phyloP scores from a whole-genome alignment of 2,888 invertebrate species.

The Agrenia bidenticulata region DNA sequence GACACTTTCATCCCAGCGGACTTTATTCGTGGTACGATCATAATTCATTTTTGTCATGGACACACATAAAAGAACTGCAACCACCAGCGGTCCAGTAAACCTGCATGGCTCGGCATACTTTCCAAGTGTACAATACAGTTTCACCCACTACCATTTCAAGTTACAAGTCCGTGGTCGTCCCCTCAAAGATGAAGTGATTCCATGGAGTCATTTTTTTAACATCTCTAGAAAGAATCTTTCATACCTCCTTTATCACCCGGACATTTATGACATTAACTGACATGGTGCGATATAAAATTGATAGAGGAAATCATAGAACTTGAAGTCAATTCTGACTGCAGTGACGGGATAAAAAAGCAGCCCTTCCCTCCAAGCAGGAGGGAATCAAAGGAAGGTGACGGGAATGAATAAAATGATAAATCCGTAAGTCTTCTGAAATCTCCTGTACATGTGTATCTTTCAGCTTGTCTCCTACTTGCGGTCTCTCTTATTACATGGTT shows the following conservation, averaged over 20 bases:
- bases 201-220: slow-evolving; percentile 3
- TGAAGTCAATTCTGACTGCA: neutral
- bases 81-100: no score
- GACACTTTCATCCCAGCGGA: neutral
- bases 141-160: neutral
- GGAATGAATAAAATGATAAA: slow-evolving; percentile 45
- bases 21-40: slow-evolving; percentile 21
- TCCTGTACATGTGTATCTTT: slow-evolving; percentile 24
- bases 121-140: no score
- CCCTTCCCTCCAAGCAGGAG: slow-evolving; percentile 13
- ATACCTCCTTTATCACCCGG: neutral
- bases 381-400: slow-evolving; percentile 28
- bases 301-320: slow-evolving; percentile 8
- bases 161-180: neutral
- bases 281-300: slow-evolving; percentile 11
- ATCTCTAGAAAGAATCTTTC: neutral
- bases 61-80: neutral
- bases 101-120: no score
- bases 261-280: slow-evolving; percentile 11
- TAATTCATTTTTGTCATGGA: slow-evolving; percentile 44
- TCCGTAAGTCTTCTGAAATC: slow-evolving; percentile 18
- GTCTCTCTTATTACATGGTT: no score
- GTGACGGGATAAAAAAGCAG: neutral
- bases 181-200: no score
- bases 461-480: slow-evolving; percentile 22